Evolutionary conservation across 2,888 invertebrate genomes (phyloP).

Genomic region (Tiliacea aurago): DNA sequence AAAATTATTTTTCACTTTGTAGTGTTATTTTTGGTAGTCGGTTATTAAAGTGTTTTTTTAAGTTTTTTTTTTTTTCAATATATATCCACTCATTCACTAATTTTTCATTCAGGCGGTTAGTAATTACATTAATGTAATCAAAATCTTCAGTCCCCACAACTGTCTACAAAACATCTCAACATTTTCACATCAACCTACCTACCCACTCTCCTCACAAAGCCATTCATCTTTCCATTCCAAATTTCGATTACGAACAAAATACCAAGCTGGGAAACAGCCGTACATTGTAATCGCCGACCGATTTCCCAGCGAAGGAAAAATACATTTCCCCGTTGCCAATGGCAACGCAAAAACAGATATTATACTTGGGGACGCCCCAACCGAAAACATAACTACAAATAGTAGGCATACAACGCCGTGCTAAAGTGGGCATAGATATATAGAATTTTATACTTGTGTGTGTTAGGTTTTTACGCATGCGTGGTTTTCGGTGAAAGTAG

Average conservation of each 20-base stretch:
- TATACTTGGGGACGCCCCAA: slow-evolving; percentile 79
- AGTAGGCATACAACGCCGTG: slow-evolving; percentile 65
- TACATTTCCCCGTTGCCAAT: slow-evolving; percentile 84
- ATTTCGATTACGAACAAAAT: slow-evolving; percentile 70
- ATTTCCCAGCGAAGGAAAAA: slow-evolving; percentile 76
- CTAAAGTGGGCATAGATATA: slow-evolving; percentile 81
- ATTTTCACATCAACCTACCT: slow-evolving; percentile 17
- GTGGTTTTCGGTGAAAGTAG: slow-evolving; percentile 87
- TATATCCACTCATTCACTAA: too few species aligned
- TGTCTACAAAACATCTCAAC: slow-evolving; percentile 13
- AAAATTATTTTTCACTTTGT: too few species aligned
- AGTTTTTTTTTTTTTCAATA: too few species aligned
- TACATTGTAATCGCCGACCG: slow-evolving; percentile 71
- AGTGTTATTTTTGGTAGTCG: too few species aligned
- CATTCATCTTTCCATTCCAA: slow-evolving; percentile 66
- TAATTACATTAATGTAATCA: slow-evolving; percentile 7
- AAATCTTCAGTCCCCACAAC: slow-evolving; percentile 1
- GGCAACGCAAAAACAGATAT: slow-evolving; percentile 86
- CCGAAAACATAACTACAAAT: slow-evolving; percentile 73
- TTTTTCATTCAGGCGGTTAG: neutral
- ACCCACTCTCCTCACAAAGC: slow-evolving; percentile 39
- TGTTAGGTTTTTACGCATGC: slow-evolving; percentile 89
- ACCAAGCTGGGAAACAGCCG: slow-evolving; percentile 67
- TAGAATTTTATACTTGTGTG: slow-evolving; percentile 78
- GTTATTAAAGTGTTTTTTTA: too few species aligned